A percentile compares a stretch with the other conserved stretches of the same genome.
Conservation (phyloP, 2,113 vertebrate species). For the Mesocricetus auratus region DNA sequence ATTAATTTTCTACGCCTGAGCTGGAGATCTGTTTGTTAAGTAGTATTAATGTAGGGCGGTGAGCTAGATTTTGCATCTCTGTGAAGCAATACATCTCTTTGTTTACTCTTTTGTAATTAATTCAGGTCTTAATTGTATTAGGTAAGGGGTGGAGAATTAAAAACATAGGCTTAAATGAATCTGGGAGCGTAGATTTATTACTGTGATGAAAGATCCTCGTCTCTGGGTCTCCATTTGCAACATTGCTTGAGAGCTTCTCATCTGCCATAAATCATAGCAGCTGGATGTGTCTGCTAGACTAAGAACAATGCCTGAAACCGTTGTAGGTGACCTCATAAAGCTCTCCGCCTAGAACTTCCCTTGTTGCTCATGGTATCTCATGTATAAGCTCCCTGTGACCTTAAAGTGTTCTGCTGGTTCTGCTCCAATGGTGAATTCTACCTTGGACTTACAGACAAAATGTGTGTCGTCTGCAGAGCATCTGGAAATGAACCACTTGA, state of each 20-base stretch:
- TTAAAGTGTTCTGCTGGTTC: neutral
- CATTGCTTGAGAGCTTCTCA: neutral
- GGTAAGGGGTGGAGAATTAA: constrained; percentile 26
- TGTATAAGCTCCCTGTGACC: neutral
- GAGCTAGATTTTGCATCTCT: constrained; percentile 47
- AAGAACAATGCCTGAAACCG: neutral
- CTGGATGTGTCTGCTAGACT: neutral
- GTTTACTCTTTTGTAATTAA: constrained; percentile 65
- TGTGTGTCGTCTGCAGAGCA: neutral
- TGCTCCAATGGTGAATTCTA: neutral
- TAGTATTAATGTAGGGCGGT: constrained; percentile 46
- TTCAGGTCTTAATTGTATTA: constrained; percentile 61
- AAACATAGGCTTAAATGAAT: constrained; percentile 37
- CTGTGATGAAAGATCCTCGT: constrained; percentile 49
- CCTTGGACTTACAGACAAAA: neutral
- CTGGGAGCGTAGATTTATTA: constrained; percentile 56
- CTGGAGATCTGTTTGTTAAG: constrained; percentile 69
- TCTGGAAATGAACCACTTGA: neutral
- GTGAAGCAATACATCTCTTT: constrained; percentile 37
- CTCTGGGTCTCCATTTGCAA: neutral
- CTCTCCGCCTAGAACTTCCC: neutral
- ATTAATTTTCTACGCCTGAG: constrained; percentile 78
- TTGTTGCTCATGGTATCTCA: neutral
- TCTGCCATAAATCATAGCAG: constrained; percentile 18
- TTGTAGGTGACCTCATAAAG: neutral